Conservation (phyloP, 2,888 invertebrate genomes). For the Agrenia bidenticulata region DNA sequence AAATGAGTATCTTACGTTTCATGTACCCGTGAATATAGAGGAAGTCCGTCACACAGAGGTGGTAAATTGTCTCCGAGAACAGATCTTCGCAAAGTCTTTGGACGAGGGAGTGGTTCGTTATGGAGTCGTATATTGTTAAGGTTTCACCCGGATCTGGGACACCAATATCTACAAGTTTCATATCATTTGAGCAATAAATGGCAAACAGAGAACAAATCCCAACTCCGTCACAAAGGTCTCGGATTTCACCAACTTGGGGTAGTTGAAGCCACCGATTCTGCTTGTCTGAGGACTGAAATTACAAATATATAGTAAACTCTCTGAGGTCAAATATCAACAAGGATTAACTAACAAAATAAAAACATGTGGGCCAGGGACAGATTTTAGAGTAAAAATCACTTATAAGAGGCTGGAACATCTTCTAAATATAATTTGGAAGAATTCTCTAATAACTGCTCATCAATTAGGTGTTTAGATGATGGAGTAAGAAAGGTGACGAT, state of each 20-base stretch:
- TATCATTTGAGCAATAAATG: conserved; percentile 50
- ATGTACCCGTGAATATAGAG: conserved; percentile 52
- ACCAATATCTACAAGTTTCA: conserved; percentile 44
- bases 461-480: too few species aligned
- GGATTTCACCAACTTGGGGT: conserved; percentile 45
- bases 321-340: too few species aligned
- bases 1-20: too few species aligned
- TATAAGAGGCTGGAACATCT: too few species aligned
- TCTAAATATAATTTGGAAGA: too few species aligned
- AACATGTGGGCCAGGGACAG: too few species aligned
- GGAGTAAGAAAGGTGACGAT: too few species aligned
- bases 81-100: conserved; percentile 48
- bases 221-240: conserved; percentile 50
- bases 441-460: too few species aligned
- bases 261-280: conserved; percentile 45
- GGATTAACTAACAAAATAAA: too few species aligned
- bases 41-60: conserved; percentile 50
- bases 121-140: conserved; percentile 49
- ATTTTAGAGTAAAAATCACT: too few species aligned
- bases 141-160: conserved; percentile 49
- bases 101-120: conserved; percentile 44
- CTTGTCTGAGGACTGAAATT: conserved; percentile 36
- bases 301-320: too few species aligned
- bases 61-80: conserved; percentile 50
- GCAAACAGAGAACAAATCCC: conserved; percentile 50